Conservation (phyloP, 2,888 invertebrate species). For the Platycheirus rosarum region DNA sequence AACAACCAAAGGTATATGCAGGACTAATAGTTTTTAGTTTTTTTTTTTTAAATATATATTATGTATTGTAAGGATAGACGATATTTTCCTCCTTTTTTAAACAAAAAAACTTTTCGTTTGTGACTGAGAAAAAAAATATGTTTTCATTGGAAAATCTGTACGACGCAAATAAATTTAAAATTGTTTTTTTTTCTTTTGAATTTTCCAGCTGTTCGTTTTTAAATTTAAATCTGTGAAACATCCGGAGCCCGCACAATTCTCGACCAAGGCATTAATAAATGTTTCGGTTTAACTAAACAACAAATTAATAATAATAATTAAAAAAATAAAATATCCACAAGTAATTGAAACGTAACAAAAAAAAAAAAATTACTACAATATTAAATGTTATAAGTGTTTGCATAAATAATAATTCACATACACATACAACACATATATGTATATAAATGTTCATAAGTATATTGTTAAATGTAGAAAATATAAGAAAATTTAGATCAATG, state of each 20-base stretch:
- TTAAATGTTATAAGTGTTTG: conserved; percentile 58
- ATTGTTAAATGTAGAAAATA: conserved; percentile 19
- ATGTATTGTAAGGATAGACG: too few species aligned
- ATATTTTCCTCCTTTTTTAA: too few species aligned
- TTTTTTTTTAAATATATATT: too few species aligned
- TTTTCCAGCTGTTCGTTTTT: conserved; percentile 59
- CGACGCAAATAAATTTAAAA: not conserved
- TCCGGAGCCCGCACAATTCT: conserved; percentile 37
- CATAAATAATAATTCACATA: conserved; percentile 28
- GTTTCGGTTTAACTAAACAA: conserved; percentile 35
- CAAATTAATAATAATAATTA: conserved; percentile 13
- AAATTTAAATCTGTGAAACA: conserved; percentile 29
- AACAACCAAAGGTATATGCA: too few species aligned
- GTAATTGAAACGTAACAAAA: not conserved
- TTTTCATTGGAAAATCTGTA: conserved; percentile 3
- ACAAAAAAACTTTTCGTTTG: too few species aligned
- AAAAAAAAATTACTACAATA: conserved; percentile 31
- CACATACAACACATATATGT: conserved; percentile 15
- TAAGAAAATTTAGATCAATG: conserved; percentile 6
- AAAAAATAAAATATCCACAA: too few species aligned
- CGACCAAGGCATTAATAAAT: conserved; percentile 13
- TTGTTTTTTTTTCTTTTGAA: conserved; percentile 23
- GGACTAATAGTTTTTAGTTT: too few species aligned
- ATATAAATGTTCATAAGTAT: conserved; percentile 8
- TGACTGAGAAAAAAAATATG: not conserved